Evolutionary conservation across 2,888 invertebrate genomes (phyloP).

Genomic region (Alsophila aescularia): DNA sequence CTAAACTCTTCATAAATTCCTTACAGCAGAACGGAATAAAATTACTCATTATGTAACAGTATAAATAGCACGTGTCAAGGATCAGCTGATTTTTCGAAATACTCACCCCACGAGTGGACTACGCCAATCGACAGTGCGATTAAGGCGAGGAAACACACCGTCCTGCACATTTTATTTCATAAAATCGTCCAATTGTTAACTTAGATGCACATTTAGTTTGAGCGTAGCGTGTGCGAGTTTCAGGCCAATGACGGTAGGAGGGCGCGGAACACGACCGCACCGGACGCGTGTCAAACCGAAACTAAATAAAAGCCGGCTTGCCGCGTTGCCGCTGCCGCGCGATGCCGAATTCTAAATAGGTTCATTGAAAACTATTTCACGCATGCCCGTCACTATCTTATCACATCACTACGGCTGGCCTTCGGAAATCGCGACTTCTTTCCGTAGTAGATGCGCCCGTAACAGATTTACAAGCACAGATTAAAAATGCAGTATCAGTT

Average conservation of each 20-base stretch:
- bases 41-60: conserved; percentile 66
- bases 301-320: conserved; percentile 61
- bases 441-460: conserved; percentile 21
- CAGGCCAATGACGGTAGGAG: conserved; percentile 63
- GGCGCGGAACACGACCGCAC: conserved; percentile 64
- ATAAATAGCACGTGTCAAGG: conserved; percentile 71
- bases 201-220: conserved; percentile 69
- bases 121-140: conserved; percentile 57
- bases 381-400: conserved; percentile 52
- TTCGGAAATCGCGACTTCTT: conserved; percentile 24
- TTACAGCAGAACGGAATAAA: conserved; percentile 23
- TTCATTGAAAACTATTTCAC: conserved; percentile 66
- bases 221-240: conserved; percentile 65
- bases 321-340: conserved; percentile 47
- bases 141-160: conserved; percentile 63
- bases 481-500: no score
- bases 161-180: conserved; percentile 77
- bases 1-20: conserved; percentile 23
- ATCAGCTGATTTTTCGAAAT: conserved; percentile 72
- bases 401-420: conserved; percentile 28
- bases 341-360: conserved; percentile 61
- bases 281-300: conserved; percentile 63
- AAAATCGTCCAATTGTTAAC: conserved; percentile 54
- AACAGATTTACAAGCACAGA: no score
- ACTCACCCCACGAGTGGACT: conserved; percentile 76